Base-by-base conservation (phyloP, 2,113 vertebrate genomes). In the Boleophthalmus pectinirostris region DNA sequence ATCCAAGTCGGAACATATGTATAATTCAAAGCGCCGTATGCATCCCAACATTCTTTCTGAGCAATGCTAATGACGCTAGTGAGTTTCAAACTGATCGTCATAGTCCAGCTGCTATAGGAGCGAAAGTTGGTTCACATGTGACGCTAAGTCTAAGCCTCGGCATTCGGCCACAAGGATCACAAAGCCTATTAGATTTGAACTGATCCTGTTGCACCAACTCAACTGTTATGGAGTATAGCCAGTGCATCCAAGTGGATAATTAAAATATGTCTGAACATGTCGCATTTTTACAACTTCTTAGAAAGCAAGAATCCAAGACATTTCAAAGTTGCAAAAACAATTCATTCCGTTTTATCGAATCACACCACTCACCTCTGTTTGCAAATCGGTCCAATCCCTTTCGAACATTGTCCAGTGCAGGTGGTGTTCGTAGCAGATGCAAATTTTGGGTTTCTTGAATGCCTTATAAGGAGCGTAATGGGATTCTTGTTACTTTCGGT, bases 401-500 rank as follows among this genome's bases (percentile, higher is more conserved):
- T 61, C 18, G 51, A 72, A 69, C 5, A 38, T 47, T 14, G 47
- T 82, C 56, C 68, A 49, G 38, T 1, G n/a, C 4, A 29, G 23
- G 53, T 21, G 47, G n/a, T 60, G 68, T 61, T 12, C 51, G n/a
- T 13, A 53, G 67, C 43, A 45, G 43, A 13, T 47, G 43, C 1
- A 20, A 45, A 16, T 61, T 80, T 51, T 82, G 83, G 85, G 85
- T 72, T 43, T 90, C 88, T 90, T 89, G 75, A 86, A 64, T 88
- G 91, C 93, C 93, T 92, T 91, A 93, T 92, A 94, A 96, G 97
- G 95, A 94, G 97, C 95, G 97, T 96, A 97, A 95, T 97, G 96
- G 96, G 97, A 96, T 96, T 97, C 95, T 98, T 96, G 95, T 96
- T 95, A 95, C 94, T 95, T 95, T 95, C 94, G 94, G 94, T 95